Conservation (phyloP, 2,113 vertebrate genomes). For the Hystrix cristata region DNA sequence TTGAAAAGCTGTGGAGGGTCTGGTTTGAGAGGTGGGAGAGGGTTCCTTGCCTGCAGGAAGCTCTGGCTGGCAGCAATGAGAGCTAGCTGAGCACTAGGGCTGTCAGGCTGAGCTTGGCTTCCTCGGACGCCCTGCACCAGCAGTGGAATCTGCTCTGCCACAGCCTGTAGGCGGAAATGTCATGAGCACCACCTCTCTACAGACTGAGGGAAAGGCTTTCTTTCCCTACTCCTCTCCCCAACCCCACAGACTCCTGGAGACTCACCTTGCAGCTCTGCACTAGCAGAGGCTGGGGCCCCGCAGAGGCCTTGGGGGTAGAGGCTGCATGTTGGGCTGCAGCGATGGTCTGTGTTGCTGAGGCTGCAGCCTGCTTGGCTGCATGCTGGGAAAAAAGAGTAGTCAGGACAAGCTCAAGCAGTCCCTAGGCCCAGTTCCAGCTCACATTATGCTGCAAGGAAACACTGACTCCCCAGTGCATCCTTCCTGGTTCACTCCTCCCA, state of each 20-base stretch:
- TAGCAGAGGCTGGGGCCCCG: constrained; percentile 95
- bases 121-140: constrained; percentile 97
- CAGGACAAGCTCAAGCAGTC: neutral
- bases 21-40: neutral
- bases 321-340: constrained; percentile 95
- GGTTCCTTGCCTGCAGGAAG: constrained; percentile 94
- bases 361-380: constrained; percentile 95
- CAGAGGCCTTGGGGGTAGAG: constrained; percentile 95
- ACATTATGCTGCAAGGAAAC: neutral
- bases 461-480: neutral
- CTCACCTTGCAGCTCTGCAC: constrained; percentile 98
- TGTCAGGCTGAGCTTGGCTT: constrained; percentile 97
- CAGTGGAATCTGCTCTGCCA: constrained; percentile 97
- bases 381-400: constrained; percentile 88
- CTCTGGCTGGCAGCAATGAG: constrained; percentile 98
- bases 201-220: no score
- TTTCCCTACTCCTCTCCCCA: no score
- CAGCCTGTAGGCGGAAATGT: constrained; percentile 88
- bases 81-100: constrained; percentile 96
- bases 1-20: neutral
- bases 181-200: neutral
- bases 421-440: no score
- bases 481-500: neutral
- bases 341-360: constrained; percentile 97
- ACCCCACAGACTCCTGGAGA: neutral